Evolutionary conservation across 2,113 vertebrate genomes (phyloP), one percentile per base, ranked within the genome.

Genomic region (Phocoena phocoena): DNA sequence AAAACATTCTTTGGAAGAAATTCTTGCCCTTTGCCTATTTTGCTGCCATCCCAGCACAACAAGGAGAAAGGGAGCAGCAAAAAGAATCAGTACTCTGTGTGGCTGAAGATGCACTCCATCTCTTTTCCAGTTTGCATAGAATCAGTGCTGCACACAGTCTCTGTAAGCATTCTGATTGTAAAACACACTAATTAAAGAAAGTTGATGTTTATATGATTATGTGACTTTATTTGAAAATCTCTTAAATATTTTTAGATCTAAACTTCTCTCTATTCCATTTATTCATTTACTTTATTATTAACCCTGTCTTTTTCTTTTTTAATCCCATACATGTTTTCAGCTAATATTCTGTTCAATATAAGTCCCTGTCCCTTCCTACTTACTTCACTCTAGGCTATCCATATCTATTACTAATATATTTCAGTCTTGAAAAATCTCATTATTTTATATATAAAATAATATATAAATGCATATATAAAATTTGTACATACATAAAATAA

Each of bases 261-360:
- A 93, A 62, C 28, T 74, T 63, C 1, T 73, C n/a, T 53, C 0
- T 41, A 33, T 90, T 93, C 50, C 38, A 73, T 76, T 65, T 81
- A 73, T 88, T 76, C 26, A 50, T 71, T 87, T 96, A 21, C 70
- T 83, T 94, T 95, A 76, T 92, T 88, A 91, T 74, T 82, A 95
- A 70, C 15, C 18, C 44, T 55, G 9, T 96, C 21, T 58, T 71
- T 96, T 88, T 62, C 17, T 82, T 95, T 84, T 90, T 87, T 41
- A 21, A 77, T 77, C 21, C 23, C 4, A 3, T 67, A 77, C 58
- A 20, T 77, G 13, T 70, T 92, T 87, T 92, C 31, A 80, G 63
- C 36, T 77, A 92, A 84, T 81, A 60, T n/a, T 85, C 36, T 97
- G 53, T 71, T 95, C 28, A 26, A 55, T 13, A 9, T 44, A 38